Conservation (phyloP, 2,113 vertebrate genomes). For the Gopherus evgoodei region DNA sequence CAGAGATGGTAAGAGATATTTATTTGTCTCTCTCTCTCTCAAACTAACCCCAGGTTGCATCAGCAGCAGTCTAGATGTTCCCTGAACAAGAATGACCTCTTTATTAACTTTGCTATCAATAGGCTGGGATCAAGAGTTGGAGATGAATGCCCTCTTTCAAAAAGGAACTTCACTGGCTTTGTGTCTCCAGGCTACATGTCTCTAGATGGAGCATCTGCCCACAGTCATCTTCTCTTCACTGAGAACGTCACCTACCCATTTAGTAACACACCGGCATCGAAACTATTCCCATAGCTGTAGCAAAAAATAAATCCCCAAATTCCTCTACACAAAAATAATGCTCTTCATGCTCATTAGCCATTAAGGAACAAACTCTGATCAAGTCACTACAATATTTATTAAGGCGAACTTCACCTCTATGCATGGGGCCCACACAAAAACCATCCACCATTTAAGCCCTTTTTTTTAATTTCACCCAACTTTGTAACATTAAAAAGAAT, state of each 20-base stretch:
- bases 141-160: not conserved
- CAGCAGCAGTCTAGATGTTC: not conserved
- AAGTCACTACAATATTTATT: not conserved
- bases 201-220: not conserved
- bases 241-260: not conserved
- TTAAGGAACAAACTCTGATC: not conserved
- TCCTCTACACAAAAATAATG: not conserved
- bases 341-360: not conserved
- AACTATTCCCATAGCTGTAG: accelerated
- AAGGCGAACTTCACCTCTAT: not conserved
- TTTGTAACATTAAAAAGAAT: accelerated
- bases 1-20: not conserved
- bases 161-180: not conserved
- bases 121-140: not conserved
- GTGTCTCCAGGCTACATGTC: not conserved
- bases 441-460: not conserved
- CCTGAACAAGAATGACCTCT: not conserved
- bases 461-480: not conserved
- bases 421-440: not conserved
- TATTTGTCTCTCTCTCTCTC: accelerated
- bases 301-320: not conserved
- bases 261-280: accelerated
- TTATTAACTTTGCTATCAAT: accelerated
- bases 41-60: not conserved
- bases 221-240: not conserved